Percentiles rank a stretch among this genome's conserved stretches.
phyloP scores from a whole-genome alignment of 35 echinoderm and acorn worm species.

The Apostichopus japonicus region DNA sequence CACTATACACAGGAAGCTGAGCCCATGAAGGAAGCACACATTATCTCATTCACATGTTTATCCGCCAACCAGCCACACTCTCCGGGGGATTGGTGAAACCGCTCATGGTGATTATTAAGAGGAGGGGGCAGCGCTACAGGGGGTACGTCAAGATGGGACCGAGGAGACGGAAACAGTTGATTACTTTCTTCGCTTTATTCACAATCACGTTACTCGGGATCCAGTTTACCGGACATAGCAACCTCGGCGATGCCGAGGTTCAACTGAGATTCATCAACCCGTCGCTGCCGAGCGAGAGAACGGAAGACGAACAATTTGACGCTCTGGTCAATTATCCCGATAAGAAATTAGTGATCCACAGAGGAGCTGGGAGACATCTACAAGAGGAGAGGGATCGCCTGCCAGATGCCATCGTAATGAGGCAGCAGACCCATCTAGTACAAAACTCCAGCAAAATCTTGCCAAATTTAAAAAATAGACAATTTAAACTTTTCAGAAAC shows the following conservation, averaged over 20 bases:
- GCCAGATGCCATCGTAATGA: slow-evolving; percentile 1
- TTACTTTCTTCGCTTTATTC: background rate
- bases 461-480: background rate
- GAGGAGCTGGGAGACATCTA: slow-evolving; percentile 26
- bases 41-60: background rate
- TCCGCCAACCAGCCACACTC: background rate
- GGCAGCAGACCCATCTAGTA: background rate
- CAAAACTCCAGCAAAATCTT: background rate
- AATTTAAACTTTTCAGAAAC: background rate
- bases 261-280: slow-evolving; percentile 20
- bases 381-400: slow-evolving; percentile 25
- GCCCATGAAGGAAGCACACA: background rate
- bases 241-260: background rate
- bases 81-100: slow-evolving; percentile 11
- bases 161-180: slow-evolving; percentile 16
- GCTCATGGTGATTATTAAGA: background rate
- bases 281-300: slow-evolving; percentile 5
- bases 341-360: background rate
- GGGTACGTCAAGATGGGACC: slow-evolving; percentile 25
- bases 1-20: background rate
- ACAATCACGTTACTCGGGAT: slow-evolving; percentile 21
- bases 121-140: background rate
- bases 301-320: background rate
- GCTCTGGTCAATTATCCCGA: background rate
- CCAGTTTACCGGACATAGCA: slow-evolving; percentile 27